Evolutionary conservation across 2,888 invertebrate species (phyloP).

Genomic region (Thecocarcelia acutangulata): DNA sequence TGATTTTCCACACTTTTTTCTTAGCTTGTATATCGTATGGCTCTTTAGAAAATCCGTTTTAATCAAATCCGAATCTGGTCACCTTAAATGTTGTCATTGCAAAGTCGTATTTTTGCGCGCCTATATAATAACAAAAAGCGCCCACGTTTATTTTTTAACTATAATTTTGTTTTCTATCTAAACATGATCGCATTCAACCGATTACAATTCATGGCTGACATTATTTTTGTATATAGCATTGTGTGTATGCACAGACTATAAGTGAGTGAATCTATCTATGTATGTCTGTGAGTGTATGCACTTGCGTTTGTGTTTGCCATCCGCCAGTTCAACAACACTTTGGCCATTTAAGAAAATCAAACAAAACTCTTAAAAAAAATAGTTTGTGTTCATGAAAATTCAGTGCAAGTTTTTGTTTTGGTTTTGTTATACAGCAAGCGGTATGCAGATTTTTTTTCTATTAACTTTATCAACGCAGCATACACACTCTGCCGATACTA

Average conservation of each 20-base stretch:
- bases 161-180: constrained; percentile 63
- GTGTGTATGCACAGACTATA: neutral
- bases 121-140: constrained; percentile 49
- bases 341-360: constrained; percentile 59
- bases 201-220: constrained; percentile 47
- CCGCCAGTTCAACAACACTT: constrained; percentile 68
- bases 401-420: constrained; percentile 16
- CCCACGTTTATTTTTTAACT: constrained; percentile 62
- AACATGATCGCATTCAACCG: constrained; percentile 61
- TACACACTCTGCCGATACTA: neutral
- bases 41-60: no score
- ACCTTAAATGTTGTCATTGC: constrained; percentile 49
- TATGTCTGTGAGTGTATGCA: neutral
- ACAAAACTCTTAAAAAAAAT: constrained; percentile 53
- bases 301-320: neutral
- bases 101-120: constrained; percentile 20
- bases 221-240: neutral
- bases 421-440: constrained; percentile 1
- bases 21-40: no score
- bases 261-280: neutral
- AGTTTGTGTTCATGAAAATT: constrained; percentile 38
- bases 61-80: constrained; percentile 22
- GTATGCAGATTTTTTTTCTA: constrained; percentile 50
- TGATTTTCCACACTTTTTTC: no score
- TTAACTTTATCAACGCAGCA: constrained; percentile 16